Conservation (phyloP, 2,797 vertebrate species). For the Aphelocoma californica region DNA sequence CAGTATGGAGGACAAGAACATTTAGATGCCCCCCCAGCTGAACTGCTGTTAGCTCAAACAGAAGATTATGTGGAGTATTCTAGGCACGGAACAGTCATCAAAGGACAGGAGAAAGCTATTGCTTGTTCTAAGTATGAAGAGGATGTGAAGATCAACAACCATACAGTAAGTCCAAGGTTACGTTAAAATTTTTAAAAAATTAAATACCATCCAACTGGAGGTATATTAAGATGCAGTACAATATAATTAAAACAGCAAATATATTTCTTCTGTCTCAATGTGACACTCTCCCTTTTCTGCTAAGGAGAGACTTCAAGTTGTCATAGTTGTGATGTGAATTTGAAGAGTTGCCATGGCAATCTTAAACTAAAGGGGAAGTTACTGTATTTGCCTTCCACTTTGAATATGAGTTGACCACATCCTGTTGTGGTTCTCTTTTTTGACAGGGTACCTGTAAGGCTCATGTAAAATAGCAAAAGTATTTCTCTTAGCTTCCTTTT, state of each 20-base stretch:
- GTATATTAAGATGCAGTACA: background rate
- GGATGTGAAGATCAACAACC: slow-evolving; percentile 93
- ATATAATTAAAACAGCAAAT: background rate
- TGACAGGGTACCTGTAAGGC: background rate
- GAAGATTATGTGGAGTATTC: slow-evolving; percentile 98
- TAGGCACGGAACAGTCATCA: slow-evolving; percentile 93
- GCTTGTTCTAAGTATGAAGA: slow-evolving; percentile 97
- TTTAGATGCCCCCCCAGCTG: slow-evolving; percentile 88
- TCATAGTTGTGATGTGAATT: background rate
- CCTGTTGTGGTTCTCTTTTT: background rate
- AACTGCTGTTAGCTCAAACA: slow-evolving; percentile 93
- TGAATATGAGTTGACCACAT: background rate
- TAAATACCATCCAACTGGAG: background rate
- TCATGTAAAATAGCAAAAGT: background rate
- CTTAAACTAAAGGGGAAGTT: background rate
- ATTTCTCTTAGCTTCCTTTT: background rate
- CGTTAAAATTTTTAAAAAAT: background rate
- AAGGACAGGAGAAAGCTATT: slow-evolving; percentile 94
- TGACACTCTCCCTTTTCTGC: background rate
- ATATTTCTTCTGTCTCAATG: background rate
- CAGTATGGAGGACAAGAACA: slow-evolving; percentile 97
- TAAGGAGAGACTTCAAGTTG: background rate
- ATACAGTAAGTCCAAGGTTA: slow-evolving; percentile 78
- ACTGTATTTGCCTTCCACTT: background rate
- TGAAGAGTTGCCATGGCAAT: background rate